phyloP scores from a whole-genome alignment of 1,140 invertebrate genomes.

The Battus philenor region DNA sequence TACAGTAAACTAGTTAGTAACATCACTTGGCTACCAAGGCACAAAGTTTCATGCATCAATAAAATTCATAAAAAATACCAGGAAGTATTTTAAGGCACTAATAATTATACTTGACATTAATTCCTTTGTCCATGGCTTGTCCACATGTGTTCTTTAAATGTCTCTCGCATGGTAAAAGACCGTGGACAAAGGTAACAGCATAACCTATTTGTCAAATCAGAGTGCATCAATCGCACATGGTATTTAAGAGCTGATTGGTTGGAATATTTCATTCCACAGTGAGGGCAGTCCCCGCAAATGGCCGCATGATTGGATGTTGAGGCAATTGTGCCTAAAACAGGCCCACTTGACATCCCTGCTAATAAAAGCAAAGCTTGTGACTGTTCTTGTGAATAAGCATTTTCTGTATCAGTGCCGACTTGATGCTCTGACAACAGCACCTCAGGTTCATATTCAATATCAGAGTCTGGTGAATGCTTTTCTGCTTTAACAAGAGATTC shows the following conservation, averaged over 20 bases:
- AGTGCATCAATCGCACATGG: conserved; percentile 82
- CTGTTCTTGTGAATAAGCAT: conserved; percentile 46
- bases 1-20: too few relatives aligned
- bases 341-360: conserved; percentile 57
- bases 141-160: conserved; percentile 81
- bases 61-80: too few relatives aligned
- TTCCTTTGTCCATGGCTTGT: conserved; percentile 79
- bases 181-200: conserved; percentile 81
- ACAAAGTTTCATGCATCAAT: too few relatives aligned
- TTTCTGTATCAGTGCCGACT: conserved; percentile 52
- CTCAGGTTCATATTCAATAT: conserved; percentile 69
- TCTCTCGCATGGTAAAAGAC: conserved; percentile 79
- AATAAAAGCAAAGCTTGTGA: conserved; percentile 57
- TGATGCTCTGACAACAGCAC: conserved; percentile 66
- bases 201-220: conserved; percentile 79
- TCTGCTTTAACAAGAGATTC: conserved; percentile 61
- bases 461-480: conserved; percentile 66
- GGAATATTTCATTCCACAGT: conserved; percentile 80
- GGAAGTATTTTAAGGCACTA: conserved; percentile 39
- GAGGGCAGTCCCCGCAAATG: conserved; percentile 80
- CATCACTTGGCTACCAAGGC: too few relatives aligned
- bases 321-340: conserved; percentile 40
- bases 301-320: conserved; percentile 76
- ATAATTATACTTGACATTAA: conserved; percentile 45
- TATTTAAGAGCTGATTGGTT: conserved; percentile 83